These are phyloP conservation scores for Nymphalis c-album DNA, from an alignment of 2,888 invertebrate genomes.

Conservation along the genomic window DNA sequence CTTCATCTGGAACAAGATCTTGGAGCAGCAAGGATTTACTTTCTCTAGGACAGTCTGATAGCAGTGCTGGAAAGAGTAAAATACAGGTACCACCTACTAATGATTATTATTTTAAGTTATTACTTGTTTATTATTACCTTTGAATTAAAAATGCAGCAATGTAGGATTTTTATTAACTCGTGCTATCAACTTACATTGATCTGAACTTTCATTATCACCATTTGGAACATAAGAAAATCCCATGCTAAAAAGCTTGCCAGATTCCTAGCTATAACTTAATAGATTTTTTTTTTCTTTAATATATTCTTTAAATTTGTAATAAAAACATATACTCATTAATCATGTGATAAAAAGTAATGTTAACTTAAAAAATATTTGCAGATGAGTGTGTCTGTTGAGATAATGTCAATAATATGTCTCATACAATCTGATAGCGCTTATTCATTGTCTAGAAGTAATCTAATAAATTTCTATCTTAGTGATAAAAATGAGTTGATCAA, in stretches of 20 bases:
- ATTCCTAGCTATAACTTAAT: not conserved
- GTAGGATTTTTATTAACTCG: no score
- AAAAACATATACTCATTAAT: no score
- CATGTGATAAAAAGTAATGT: not conserved
- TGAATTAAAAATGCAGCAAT: no score
- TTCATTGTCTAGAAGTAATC: not conserved
- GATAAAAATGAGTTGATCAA: not conserved
- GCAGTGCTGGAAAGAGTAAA: conserved; percentile 70
- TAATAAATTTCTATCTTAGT: not conserved
- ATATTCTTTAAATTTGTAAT: not conserved
- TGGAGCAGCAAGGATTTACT: conserved; percentile 91
- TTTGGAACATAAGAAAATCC: no score
- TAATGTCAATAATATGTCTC: conserved; percentile 6
- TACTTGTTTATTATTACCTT: no score
- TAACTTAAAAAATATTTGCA: not conserved
- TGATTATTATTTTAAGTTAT: not conserved
- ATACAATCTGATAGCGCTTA: not conserved
- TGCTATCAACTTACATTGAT: no score
- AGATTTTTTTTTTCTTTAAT: not conserved
- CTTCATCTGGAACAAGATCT: conserved; percentile 86
- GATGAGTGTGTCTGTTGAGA: not conserved
- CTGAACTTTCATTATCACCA: no score
- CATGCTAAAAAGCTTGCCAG: no score
- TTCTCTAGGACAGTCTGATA: conserved; percentile 82
- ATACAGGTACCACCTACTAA: conserved; percentile 64